Percentiles rank a stretch among this genome's conserved stretches.
These are phyloP conservation scores for Bathynomus jamesi DNA, from an alignment of 1,140 invertebrate species.

Conservation along the genomic window DNA sequence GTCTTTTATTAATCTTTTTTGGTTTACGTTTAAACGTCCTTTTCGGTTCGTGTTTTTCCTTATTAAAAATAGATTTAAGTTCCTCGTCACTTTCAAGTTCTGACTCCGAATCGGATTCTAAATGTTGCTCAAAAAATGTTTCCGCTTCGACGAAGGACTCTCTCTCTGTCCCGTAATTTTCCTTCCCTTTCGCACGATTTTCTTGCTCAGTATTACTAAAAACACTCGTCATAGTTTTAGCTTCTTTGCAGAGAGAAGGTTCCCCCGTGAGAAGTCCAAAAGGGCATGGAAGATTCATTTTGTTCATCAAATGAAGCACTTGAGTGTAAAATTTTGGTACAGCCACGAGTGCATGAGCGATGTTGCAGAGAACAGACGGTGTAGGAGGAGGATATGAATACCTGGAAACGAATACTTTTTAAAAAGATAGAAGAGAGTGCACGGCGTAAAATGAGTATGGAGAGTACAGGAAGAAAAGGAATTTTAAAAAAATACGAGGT, in stretches of 20 bases:
- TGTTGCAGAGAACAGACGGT: slow-evolving; percentile 63
- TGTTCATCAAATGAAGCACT: slow-evolving; percentile 89
- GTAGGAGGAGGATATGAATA: slow-evolving; percentile 59
- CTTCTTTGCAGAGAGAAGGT: slow-evolving; percentile 16
- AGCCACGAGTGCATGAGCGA: slow-evolving; percentile 61
- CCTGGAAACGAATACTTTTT: slow-evolving; percentile 1
- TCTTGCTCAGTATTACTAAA: slow-evolving; percentile 23
- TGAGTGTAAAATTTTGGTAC: slow-evolving; percentile 76
- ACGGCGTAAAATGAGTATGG: background rate
- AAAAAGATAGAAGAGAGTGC: background rate
- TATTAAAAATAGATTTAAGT: slow-evolving; percentile 38
- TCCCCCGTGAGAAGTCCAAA: slow-evolving; percentile 54
- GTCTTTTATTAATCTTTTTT: slow-evolving; percentile 54
- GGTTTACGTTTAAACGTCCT: slow-evolving; percentile 52
- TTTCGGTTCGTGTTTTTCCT: slow-evolving; percentile 45
- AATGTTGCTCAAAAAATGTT: no score
- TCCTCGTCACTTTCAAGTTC: slow-evolving; percentile 68
- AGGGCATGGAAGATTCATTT: slow-evolving; percentile 83
- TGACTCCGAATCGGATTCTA: slow-evolving; percentile 53
- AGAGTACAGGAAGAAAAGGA: background rate
- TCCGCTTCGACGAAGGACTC: no score
- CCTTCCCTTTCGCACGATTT: no score
- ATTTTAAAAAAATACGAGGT: no score
- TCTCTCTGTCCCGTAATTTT: no score
- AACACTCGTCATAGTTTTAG: slow-evolving; percentile 23